Percentiles rank a stretch among this genome's conserved stretches.
phyloP scores from a whole-genome alignment of 2,888 invertebrate species.

The Calameuta filiformis region DNA sequence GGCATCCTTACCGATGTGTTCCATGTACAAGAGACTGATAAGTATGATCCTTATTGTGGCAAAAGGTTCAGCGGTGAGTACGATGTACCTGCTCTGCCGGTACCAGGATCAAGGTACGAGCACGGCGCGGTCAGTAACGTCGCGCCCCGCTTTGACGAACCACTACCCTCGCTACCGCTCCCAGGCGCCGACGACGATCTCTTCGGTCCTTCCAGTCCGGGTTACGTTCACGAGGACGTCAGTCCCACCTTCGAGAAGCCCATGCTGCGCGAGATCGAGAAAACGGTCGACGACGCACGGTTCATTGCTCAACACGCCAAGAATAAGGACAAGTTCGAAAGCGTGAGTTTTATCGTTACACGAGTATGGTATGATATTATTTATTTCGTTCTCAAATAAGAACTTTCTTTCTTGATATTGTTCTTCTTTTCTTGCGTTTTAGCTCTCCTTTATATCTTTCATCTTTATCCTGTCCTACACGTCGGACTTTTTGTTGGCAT shows the following conservation, averaged over 20 bases:
- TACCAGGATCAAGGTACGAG: conserved; percentile 47
- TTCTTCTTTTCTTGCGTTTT: conserved; percentile 1
- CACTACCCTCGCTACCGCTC: conserved; percentile 76
- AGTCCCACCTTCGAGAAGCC: conserved; percentile 88
- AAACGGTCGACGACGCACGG: conserved; percentile 90
- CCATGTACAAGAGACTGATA: conserved; percentile 75
- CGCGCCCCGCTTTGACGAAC: conserved; percentile 72
- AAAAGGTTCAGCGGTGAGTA: conserved; percentile 78
- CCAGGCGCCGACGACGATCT: conserved; percentile 87
- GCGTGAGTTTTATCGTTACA: conserved; percentile 74
- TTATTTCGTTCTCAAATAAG: background rate
- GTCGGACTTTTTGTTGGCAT: background rate
- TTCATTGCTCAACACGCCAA: conserved; percentile 96
- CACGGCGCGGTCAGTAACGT: conserved; percentile 71
- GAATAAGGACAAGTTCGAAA: conserved; percentile 94
- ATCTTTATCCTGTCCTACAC: background rate
- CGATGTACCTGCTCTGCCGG: conserved; percentile 70
- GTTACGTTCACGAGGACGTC: conserved; percentile 70
- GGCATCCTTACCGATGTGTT: conserved; percentile 84
- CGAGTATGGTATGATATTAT: background rate
- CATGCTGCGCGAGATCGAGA: conserved; percentile 87
- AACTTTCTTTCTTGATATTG: background rate
- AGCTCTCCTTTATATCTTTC: background rate
- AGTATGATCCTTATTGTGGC: conserved; percentile 73
- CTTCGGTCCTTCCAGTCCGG: conserved; percentile 78